phyloP scores from a whole-genome alignment of 2,888 invertebrate species.

The Parascotia fuliginaria region DNA sequence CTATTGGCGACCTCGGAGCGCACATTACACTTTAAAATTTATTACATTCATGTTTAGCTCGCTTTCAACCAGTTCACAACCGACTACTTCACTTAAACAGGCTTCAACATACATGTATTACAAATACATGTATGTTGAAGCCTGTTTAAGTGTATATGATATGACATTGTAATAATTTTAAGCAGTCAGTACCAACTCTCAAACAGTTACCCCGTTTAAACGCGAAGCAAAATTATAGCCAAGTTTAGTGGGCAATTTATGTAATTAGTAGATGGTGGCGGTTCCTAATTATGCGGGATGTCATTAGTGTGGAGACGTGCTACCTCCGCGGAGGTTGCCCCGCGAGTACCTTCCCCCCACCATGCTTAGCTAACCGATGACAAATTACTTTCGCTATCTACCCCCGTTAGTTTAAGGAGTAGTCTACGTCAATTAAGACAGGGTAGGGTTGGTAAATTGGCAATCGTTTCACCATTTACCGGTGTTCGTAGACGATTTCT shows the following conservation, averaged over 20 bases:
- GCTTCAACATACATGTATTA: constrained; percentile 9
- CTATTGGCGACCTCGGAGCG: constrained; percentile 14
- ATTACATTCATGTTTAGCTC: constrained; percentile 12
- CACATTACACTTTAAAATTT: constrained; percentile 26
- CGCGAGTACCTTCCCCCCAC: constrained; percentile 55
- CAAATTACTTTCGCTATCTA: constrained; percentile 80
- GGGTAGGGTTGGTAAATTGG: constrained; percentile 83
- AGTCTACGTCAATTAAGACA: constrained; percentile 81
- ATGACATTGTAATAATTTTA: constrained; percentile 42
- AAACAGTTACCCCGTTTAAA: constrained; percentile 53
- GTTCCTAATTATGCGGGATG: constrained; percentile 82
- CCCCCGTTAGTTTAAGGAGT: constrained; percentile 78
- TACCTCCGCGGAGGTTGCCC: constrained; percentile 59
- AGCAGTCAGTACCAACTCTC: constrained; percentile 44
- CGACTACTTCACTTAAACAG: too few relatives aligned
- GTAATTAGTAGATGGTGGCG: constrained; percentile 82
- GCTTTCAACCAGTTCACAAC: too few relatives aligned
- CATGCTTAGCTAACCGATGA: constrained; percentile 82
- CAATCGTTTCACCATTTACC: constrained; percentile 82
- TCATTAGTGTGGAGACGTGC: constrained; percentile 78
- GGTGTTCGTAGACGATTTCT: constrained; percentile 73
- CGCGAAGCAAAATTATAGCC: constrained; percentile 73
- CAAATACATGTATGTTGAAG: too few relatives aligned
- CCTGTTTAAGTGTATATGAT: too few relatives aligned
- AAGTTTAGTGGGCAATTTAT: constrained; percentile 82